Conservation (phyloP, 1,140 invertebrate species). For the Sweltsa coloradensis region DNA sequence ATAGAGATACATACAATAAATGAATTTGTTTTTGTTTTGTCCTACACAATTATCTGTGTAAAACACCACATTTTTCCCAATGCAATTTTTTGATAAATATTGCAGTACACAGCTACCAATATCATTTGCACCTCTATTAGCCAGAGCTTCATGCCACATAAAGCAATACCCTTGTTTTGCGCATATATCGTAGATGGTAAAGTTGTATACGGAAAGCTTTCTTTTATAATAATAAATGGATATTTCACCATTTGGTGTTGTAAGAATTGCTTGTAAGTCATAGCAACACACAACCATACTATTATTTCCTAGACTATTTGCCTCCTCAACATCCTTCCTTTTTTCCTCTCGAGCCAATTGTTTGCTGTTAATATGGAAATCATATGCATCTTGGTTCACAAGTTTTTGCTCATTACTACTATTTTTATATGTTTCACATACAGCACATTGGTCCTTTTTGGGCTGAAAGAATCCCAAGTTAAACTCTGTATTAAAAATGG, state of each 20-base stretch:
- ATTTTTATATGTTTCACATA: too few species aligned
- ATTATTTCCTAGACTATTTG: too few species aligned
- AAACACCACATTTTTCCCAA: conserved; percentile 12
- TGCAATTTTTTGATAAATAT: conserved; percentile 3
- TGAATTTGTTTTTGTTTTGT: conserved; percentile 20
- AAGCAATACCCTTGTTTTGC: conserved; percentile 5
- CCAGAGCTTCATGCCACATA: conserved; percentile 13
- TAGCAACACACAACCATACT: too few species aligned
- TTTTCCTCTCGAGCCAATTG: too few species aligned
- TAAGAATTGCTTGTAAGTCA: not conserved
- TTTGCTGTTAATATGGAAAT: too few species aligned
- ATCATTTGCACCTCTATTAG: conserved; percentile 13
- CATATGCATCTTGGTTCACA: too few species aligned
- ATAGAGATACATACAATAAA: conserved; percentile 22
- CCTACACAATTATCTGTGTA: conserved; percentile 12
- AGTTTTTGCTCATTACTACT: too few species aligned
- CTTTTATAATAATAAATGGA: too few species aligned
- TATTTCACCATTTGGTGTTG: conserved; percentile 9
- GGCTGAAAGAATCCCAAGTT: too few species aligned
- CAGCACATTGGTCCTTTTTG: too few species aligned
- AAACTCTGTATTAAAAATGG: too few species aligned
- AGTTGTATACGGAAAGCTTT: conserved; percentile 11
- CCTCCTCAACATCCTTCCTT: too few species aligned
- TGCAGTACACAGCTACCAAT: conserved; percentile 9
- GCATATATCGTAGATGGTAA: conserved; percentile 8